A percentile compares a stretch with the other conserved stretches of the same genome.
These are phyloP conservation scores for Watsonalla cultraria DNA, from an alignment of 2,888 invertebrate species.

Conservation along the genomic window DNA sequence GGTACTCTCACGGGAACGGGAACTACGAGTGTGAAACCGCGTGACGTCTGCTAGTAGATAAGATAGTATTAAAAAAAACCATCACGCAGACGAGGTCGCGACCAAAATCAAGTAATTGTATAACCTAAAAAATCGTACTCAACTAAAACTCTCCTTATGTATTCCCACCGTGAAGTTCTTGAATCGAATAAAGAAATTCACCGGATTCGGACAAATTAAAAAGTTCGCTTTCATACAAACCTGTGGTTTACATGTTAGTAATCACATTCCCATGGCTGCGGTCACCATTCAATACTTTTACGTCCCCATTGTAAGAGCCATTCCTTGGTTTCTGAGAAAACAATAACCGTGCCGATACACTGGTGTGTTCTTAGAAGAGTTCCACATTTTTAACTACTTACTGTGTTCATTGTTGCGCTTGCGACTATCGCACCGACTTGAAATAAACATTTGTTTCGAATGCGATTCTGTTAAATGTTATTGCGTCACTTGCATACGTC, in stretches of 20 bases:
- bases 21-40: no score
- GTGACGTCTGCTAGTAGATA: no score
- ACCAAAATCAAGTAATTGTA: no score
- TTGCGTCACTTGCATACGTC: not conserved
- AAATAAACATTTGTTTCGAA: not conserved
- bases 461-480: not conserved
- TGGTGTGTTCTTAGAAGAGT: constrained; percentile 13
- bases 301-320: constrained; percentile 10
- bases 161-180: no score
- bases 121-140: no score
- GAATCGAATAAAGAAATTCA: not conserved
- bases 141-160: no score
- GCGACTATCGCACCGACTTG: not conserved
- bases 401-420: not conserved
- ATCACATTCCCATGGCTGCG: constrained; percentile 12
- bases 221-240: not conserved
- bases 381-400: constrained; percentile 6
- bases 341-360: constrained; percentile 20
- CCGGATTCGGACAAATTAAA: not conserved
- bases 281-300: constrained; percentile 13
- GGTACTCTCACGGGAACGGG: no score
- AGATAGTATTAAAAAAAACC: no score
- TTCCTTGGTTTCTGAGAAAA: constrained; percentile 23
- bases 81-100: no score
- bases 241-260: not conserved